These are phyloP conservation scores for Hoplodrina blanda DNA, from an alignment of 2,888 invertebrate genomes.

Conservation along the genomic window DNA sequence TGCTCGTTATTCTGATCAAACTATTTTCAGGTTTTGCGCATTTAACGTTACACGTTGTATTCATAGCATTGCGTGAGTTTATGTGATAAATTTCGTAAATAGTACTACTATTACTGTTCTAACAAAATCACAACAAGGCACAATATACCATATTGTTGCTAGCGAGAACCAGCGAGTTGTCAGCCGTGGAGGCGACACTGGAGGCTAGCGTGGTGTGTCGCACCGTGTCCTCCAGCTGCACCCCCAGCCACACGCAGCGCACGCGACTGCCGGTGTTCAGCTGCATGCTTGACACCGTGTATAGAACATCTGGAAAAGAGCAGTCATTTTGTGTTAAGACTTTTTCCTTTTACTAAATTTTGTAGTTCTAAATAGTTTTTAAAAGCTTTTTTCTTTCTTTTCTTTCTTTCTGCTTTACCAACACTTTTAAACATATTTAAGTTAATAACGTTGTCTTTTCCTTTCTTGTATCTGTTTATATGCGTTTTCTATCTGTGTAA, in stretches of 20 bases:
- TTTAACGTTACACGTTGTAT: no score
- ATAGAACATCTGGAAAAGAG: slow-evolving; percentile 80
- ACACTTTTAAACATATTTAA: no score
- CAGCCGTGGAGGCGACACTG: slow-evolving; percentile 86
- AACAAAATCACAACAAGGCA: slow-evolving; percentile 1
- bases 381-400: no score
- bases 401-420: no score
- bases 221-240: slow-evolving; percentile 78
- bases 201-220: slow-evolving; percentile 84
- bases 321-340: neutral
- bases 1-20: no score
- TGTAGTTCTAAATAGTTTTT: no score
- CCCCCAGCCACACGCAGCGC: slow-evolving; percentile 92
- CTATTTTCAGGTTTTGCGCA: no score
- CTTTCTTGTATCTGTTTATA: no score
- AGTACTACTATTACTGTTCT: neutral
- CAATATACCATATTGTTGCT: slow-evolving; percentile 55
- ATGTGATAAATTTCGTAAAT: neutral
- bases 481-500: no score
- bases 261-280: slow-evolving; percentile 87
- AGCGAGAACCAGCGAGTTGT: slow-evolving; percentile 84
- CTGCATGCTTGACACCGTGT: slow-evolving; percentile 90
- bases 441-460: no score
- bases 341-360: no score
- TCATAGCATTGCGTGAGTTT: no score